phyloP scores from a whole-genome alignment of 1,140 invertebrate genomes.

The Diuraphis noxia region DNA sequence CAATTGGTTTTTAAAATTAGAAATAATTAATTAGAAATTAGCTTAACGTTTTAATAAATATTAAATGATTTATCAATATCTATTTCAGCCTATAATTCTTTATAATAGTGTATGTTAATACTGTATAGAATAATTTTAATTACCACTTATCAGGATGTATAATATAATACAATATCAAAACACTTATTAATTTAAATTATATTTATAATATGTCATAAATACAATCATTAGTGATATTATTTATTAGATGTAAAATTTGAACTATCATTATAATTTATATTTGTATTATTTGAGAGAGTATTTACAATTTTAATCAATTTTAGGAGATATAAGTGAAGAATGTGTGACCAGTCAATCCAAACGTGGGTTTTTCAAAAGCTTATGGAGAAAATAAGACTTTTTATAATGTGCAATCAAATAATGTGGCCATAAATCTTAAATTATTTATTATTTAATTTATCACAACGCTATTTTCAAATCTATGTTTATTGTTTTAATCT shows the following conservation, averaged over 20 bases:
- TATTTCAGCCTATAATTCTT: neutral
- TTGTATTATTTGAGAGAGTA: neutral
- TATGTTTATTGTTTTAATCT: conserved; percentile 22
- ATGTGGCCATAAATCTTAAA: conserved; percentile 9
- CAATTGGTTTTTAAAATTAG: no score
- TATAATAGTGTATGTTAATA: neutral
- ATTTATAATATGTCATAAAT: neutral
- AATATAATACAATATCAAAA: no score
- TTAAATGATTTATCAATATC: neutral
- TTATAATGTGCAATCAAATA: conserved; percentile 52
- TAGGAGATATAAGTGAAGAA: conserved; percentile 50
- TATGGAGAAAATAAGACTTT: conserved; percentile 53
- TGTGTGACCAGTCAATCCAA: conserved; percentile 44
- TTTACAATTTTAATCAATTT: neutral
- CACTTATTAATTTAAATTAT: no score
- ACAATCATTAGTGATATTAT: neutral
- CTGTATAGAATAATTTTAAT: neutral
- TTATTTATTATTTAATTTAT: conserved; percentile 27
- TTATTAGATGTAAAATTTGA: no score
- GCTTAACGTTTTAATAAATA: neutral
- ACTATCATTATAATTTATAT: neutral
- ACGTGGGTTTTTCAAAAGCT: conserved; percentile 48
- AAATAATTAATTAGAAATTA: no score
- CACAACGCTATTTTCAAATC: neutral
- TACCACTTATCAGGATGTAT: neutral